phyloP scores from a whole-genome alignment of 2,888 invertebrate genomes.

The Cheilosia grossa region DNA sequence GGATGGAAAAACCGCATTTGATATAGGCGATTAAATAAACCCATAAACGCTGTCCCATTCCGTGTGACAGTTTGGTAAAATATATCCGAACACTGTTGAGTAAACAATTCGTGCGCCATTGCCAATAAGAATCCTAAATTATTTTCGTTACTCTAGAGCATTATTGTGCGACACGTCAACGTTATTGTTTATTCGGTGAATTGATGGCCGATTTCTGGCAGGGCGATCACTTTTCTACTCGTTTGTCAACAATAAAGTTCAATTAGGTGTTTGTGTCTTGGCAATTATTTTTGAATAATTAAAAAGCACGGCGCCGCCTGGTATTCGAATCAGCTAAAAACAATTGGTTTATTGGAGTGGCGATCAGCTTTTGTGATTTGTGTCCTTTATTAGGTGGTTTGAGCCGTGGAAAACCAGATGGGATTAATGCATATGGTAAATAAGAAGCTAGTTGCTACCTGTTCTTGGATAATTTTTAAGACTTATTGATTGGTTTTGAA shows the following conservation, averaged over 20 bases:
- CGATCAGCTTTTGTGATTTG: slow-evolving; percentile 13
- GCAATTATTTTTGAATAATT: slow-evolving; percentile 30
- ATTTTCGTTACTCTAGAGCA: background rate
- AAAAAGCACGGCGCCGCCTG: slow-evolving; percentile 5
- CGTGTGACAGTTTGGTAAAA: slow-evolving; percentile 19
- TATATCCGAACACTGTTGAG: background rate
- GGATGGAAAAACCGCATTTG: background rate
- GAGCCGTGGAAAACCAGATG: slow-evolving; percentile 13
- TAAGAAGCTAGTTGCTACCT: slow-evolving; percentile 4
- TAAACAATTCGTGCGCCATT: background rate
- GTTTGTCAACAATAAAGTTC: slow-evolving; percentile 17
- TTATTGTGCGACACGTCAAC: slow-evolving; percentile 21
- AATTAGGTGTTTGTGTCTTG: slow-evolving; percentile 22
- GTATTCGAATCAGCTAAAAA: background rate
- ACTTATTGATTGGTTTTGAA: background rate
- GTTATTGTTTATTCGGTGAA: background rate
- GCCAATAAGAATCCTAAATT: slow-evolving; percentile 26
- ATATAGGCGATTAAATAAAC: background rate
- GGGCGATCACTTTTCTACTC: slow-evolving; percentile 19
- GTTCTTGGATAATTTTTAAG: background rate
- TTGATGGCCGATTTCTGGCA: slow-evolving; percentile 22
- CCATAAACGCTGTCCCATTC: slow-evolving; percentile 6
- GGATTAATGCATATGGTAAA: background rate
- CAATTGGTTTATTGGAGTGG: slow-evolving; percentile 32
- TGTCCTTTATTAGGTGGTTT: slow-evolving; percentile 14